These are phyloP conservation scores for Pegoplata infirma DNA, from an alignment of 2,888 invertebrate species.

Conservation along the genomic window DNA sequence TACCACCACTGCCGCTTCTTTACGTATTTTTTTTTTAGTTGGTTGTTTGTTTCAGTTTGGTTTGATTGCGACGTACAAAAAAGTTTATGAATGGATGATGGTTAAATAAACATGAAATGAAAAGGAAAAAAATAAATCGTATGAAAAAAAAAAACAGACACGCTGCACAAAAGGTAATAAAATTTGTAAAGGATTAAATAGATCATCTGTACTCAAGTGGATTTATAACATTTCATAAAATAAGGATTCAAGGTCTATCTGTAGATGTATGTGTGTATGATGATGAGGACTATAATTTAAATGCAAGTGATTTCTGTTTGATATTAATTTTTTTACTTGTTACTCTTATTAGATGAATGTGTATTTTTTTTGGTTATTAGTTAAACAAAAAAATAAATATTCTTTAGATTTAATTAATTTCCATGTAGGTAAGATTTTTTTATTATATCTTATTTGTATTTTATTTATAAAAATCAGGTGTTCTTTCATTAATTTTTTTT, in stretches of 20 bases:
- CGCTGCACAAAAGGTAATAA: slow-evolving; percentile 27
- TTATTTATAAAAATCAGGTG: background rate
- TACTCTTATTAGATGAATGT: too few species aligned
- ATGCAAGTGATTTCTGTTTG: background rate
- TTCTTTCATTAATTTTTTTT: slow-evolving; percentile 10
- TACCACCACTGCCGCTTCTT: slow-evolving; percentile 74
- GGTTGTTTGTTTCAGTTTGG: background rate
- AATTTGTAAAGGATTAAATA: slow-evolving; percentile 19
- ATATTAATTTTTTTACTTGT: slow-evolving; percentile 13
- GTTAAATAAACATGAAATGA: slow-evolving; percentile 45
- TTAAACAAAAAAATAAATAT: background rate
- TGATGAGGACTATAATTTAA: too few species aligned
- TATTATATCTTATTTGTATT: background rate
- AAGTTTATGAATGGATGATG: background rate
- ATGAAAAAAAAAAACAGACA: background rate
- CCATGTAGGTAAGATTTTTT: background rate
- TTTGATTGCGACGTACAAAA: background rate
- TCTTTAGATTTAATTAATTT: slow-evolving; percentile 25
- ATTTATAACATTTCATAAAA: slow-evolving; percentile 24
- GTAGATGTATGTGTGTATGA: background rate
- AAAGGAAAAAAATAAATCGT: slow-evolving; percentile 9
- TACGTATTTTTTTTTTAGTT: slow-evolving; percentile 3
- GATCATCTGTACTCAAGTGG: slow-evolving; percentile 8
- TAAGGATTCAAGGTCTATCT: slow-evolving; percentile 10
- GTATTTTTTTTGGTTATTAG: slow-evolving; percentile 3